These are phyloP conservation scores for Bombus soroeensis DNA, from an alignment of 1,140 invertebrate genomes.

Conservation along the genomic window DNA sequence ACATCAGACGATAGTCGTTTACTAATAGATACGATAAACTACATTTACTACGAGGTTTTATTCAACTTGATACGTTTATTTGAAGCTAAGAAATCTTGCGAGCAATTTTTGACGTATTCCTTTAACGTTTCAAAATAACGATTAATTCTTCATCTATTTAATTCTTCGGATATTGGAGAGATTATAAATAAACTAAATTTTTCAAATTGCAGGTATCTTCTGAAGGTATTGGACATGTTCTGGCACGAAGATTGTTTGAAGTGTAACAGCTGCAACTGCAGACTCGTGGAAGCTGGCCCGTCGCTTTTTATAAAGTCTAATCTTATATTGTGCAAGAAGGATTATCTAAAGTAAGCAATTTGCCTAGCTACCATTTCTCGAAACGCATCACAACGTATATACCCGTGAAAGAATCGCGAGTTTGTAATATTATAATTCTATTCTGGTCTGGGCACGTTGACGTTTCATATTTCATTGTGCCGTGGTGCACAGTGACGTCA, in stretches of 20 bases:
- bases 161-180: no score
- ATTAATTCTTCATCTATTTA: no score
- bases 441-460: slow-evolving; percentile 2
- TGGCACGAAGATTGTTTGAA: slow-evolving; percentile 98
- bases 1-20: no score
- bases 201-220: slow-evolving; percentile 84
- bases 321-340: slow-evolving; percentile 95
- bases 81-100: no score
- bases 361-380: not conserved
- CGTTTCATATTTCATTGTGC: slow-evolving; percentile 16
- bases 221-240: slow-evolving; percentile 92
- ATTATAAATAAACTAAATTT: no score
- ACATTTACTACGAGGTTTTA: no score
- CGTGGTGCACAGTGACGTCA: slow-evolving; percentile 16
- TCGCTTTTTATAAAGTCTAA: slow-evolving; percentile 96
- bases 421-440: slow-evolving; percentile 8
- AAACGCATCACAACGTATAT: not conserved
- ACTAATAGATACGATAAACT: no score
- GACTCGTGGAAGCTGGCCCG: slow-evolving; percentile 95
- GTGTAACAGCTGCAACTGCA: slow-evolving; percentile 96
- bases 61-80: no score
- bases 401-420: not conserved
- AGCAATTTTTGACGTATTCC: no score
- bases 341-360: slow-evolving; percentile 92
- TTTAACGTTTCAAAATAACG: no score